Conservation (phyloP, 1,140 invertebrate species). For the Drosophila mayri region DNA sequence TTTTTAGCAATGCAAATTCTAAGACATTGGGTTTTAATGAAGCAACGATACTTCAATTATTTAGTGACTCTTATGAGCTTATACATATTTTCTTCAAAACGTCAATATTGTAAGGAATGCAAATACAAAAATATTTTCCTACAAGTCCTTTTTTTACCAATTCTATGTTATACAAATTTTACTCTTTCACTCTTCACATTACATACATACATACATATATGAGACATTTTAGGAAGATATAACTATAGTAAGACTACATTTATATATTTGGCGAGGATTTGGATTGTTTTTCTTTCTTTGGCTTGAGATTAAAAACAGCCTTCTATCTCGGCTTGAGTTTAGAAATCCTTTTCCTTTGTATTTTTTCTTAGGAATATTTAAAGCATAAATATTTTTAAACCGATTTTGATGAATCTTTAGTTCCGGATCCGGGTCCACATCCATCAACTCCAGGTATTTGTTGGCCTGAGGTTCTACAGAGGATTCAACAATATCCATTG, state of each 20-base stretch:
- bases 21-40: not conserved
- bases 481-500: not conserved
- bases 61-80: not conserved
- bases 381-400: not conserved
- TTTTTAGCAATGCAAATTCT: not conserved
- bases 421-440: too few species aligned
- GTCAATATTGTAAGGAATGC: too few species aligned
- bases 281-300: not conserved
- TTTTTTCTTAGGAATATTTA: not conserved
- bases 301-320: not conserved
- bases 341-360: not conserved
- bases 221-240: not conserved
- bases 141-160: too few species aligned
- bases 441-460: too few species aligned
- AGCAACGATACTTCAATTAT: not conserved
- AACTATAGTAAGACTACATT: not conserved
- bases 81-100: not conserved
- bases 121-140: too few species aligned
- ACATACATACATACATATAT: not conserved
- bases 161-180: too few species aligned
- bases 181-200: too few species aligned
- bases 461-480: too few species aligned
- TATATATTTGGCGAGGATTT: not conserved
- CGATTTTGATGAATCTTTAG: too few species aligned
- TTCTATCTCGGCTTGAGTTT: not conserved